phyloP scores from a whole-genome alignment of 2,888 invertebrate species.

The Spicauda simplicius region DNA sequence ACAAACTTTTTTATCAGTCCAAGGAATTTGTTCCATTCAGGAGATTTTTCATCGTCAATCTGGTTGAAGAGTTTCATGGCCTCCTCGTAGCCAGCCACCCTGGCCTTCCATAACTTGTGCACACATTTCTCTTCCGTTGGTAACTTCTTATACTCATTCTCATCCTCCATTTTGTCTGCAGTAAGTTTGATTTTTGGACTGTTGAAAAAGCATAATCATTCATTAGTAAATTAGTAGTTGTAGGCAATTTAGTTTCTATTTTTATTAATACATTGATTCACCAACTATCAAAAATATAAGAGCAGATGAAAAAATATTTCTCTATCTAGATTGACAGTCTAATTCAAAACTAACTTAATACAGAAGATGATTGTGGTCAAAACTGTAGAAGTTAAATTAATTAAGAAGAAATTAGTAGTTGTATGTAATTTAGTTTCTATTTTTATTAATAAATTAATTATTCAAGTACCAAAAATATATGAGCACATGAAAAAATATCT shows the following conservation, averaged over 20 bases:
- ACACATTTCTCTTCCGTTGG: constrained; percentile 95
- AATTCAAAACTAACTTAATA: no score
- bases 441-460: no score
- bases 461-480: no score
- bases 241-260: no score
- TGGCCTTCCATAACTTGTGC: constrained; percentile 98
- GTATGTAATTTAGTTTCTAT: no score
- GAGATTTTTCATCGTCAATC: constrained; percentile 96
- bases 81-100: constrained; percentile 97
- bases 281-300: no score
- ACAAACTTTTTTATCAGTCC: constrained; percentile 98
- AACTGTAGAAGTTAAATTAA: no score
- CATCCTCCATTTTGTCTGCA: constrained; percentile 88
- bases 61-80: constrained; percentile 94
- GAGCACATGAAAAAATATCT: no score
- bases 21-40: constrained; percentile 96
- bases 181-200: constrained; percentile 39
- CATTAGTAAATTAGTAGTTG: not conserved
- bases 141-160: constrained; percentile 94
- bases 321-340: no score
- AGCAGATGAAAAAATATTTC: no score
- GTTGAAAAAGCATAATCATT: not conserved
- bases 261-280: no score
- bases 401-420: not conserved
- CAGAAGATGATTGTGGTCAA: no score